phyloP scores from a whole-genome alignment of 2,113 vertebrate genomes.

The Python bivittatus region DNA sequence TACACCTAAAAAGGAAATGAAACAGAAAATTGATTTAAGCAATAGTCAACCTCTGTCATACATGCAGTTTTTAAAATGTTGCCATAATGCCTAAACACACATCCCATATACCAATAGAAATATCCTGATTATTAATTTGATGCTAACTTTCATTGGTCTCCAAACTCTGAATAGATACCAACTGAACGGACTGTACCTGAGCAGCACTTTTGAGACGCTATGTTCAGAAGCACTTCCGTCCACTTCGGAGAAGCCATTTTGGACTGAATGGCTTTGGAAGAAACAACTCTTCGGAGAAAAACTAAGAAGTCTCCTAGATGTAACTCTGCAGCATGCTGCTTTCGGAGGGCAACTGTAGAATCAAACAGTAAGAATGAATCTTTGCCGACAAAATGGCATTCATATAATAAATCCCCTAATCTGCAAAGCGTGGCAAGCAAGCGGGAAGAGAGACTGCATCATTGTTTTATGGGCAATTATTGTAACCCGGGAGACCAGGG shows the following conservation, averaged over 20 bases:
- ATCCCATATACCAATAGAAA: background rate
- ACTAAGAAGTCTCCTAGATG: slow-evolving; percentile 96
- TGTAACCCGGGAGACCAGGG: background rate
- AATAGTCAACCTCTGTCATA: background rate
- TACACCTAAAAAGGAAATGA: slow-evolving; percentile 74
- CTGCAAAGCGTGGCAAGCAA: background rate
- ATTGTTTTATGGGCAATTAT: too few species aligned
- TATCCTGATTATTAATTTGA: background rate
- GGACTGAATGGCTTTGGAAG: slow-evolving; percentile 97
- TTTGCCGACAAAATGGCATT: background rate
- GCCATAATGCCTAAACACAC: too few species aligned
- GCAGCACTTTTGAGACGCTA: slow-evolving; percentile 95
- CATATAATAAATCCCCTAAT: background rate
- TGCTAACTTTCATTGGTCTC: background rate
- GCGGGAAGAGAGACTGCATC: too few species aligned
- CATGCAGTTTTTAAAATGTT: background rate
- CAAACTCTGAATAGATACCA: too few species aligned
- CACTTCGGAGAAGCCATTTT: slow-evolving; percentile 99
- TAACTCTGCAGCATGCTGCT: slow-evolving; percentile 90
- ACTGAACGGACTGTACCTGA: slow-evolving; percentile 77
- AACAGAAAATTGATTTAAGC: slow-evolving; percentile 33
- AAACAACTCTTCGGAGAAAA: slow-evolving; percentile 93
- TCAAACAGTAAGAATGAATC: slow-evolving; percentile 26
- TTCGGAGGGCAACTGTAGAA: slow-evolving; percentile 79
- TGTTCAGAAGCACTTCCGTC: slow-evolving; percentile 97